phyloP scores from a whole-genome alignment of 1,140 invertebrate species.

The Stratiolaelaps scimitus region DNA sequence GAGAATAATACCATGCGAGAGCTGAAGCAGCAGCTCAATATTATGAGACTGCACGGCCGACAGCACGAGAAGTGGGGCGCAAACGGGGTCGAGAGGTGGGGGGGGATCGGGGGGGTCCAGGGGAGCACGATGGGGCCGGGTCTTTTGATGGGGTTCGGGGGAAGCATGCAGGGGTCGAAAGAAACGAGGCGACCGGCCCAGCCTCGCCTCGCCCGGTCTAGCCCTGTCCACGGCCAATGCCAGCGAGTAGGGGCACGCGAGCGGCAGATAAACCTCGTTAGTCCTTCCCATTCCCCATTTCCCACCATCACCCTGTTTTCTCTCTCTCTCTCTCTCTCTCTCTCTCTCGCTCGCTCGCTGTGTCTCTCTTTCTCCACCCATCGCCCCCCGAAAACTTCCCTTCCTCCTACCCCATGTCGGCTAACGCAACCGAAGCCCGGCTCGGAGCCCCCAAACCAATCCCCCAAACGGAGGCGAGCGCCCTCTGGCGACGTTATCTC shows the following conservation, averaged over 20 bases:
- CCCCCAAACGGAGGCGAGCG: not conserved
- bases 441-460: not conserved
- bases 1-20: conserved; percentile 25
- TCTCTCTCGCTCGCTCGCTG: not conserved
- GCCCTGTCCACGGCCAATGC: no score
- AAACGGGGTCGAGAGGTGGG: no score
- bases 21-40: conserved; percentile 27
- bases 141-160: no score
- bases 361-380: not conserved
- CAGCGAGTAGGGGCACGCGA: no score
- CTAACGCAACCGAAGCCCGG: no score
- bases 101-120: no score
- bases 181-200: no score
- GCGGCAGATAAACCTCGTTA: conserved; percentile 28
- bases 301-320: no score
- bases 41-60: conserved; percentile 18
- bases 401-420: not conserved
- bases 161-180: no score
- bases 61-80: no score
- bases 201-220: no score
- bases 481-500: not conserved
- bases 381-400: not conserved
- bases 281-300: not conserved
- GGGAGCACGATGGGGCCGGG: no score
- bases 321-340: not conserved